Conservation (phyloP, 2,888 invertebrate genomes). For the Trachelus tabidus region DNA sequence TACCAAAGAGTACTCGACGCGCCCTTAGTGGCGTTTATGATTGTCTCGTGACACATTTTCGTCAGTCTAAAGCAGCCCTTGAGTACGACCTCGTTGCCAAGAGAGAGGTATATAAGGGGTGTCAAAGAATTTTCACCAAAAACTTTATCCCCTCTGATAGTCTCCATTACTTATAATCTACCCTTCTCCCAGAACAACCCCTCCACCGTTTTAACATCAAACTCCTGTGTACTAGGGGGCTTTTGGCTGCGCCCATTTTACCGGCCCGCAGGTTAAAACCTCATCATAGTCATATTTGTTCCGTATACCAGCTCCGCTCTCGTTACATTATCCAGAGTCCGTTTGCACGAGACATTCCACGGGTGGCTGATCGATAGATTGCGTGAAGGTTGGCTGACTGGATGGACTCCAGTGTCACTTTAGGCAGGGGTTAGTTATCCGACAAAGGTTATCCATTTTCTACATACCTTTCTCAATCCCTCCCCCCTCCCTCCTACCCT, state of each 20-base stretch:
- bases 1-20: too few relatives aligned
- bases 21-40: too few relatives aligned
- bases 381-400: not conserved
- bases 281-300: not conserved
- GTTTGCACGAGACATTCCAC: constrained; percentile 13
- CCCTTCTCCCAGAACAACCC: not conserved
- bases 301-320: not conserved
- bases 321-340: constrained; percentile 3
- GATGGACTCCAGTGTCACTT: not conserved
- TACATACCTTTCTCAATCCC: constrained; percentile 2
- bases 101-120: not conserved
- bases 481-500: not conserved
- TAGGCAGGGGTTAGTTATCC: constrained; percentile 19
- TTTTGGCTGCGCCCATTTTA: not conserved
- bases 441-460: constrained; percentile 20
- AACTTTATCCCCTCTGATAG: not conserved
- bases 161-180: not conserved
- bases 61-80: not conserved
- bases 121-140: not conserved
- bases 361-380: constrained; percentile 11
- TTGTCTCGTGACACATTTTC: too few relatives aligned
- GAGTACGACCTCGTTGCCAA: not conserved
- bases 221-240: not conserved
- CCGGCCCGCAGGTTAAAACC: not conserved
- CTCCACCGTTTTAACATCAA: not conserved